Conservation (phyloP, 2,888 invertebrate genomes). For the Trilocha varians region DNA sequence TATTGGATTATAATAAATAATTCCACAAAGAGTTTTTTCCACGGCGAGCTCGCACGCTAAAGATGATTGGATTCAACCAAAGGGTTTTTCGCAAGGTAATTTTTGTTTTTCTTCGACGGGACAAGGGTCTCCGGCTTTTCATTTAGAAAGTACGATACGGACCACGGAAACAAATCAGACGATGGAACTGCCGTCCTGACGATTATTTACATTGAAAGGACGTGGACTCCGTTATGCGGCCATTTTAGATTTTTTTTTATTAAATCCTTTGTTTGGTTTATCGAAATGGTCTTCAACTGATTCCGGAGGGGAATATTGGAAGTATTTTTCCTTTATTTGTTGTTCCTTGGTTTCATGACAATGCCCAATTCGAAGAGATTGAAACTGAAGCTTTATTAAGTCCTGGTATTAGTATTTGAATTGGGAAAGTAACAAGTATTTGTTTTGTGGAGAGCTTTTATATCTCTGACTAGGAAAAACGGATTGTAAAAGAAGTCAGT, state of each 20-base stretch:
- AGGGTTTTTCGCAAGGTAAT: not conserved
- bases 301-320: not conserved
- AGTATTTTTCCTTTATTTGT: too few species aligned
- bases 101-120: not conserved
- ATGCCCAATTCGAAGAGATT: too few species aligned
- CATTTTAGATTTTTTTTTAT: not conserved
- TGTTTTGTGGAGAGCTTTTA: too few species aligned
- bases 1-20: not conserved
- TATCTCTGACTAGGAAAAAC: too few species aligned
- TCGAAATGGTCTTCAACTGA: not conserved
- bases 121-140: constrained; percentile 1
- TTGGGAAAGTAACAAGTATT: too few species aligned
- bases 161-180: constrained; percentile 2
- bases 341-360: too few species aligned
- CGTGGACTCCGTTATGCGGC: not conserved
- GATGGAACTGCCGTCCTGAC: not conserved
- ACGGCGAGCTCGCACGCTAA: not conserved
- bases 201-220: constrained; percentile 1
- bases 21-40: not conserved
- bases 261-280: not conserved
- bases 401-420: too few species aligned
- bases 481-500: too few species aligned
- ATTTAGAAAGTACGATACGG: constrained; percentile 1
- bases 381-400: too few species aligned
- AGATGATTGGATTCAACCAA: not conserved